Percentiles rank a stretch among this genome's conserved stretches.
Evolutionary conservation across 2,113 vertebrate genomes (phyloP).

Genomic region (Pachypanchax playfairii): DNA sequence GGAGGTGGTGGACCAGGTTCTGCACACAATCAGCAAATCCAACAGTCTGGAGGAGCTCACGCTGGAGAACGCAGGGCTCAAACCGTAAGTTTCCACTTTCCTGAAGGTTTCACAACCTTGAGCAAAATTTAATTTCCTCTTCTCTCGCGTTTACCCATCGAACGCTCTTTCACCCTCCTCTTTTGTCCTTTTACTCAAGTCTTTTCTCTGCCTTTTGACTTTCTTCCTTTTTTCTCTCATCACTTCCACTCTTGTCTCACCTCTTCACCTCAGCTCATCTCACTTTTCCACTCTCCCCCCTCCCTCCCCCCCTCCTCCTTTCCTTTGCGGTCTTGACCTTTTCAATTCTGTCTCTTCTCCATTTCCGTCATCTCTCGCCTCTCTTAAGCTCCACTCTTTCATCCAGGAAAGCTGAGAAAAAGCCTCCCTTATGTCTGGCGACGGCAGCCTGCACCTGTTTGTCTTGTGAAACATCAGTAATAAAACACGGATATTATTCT

Average conservation of each 20-base stretch:
- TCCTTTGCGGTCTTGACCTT: slow-evolving; percentile 47
- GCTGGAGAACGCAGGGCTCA: slow-evolving; percentile 89
- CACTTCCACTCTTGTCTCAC: slow-evolving; percentile 25
- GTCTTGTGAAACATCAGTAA: slow-evolving; percentile 17
- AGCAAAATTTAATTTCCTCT: slow-evolving; percentile 32
- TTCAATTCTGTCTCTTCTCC: slow-evolving; percentile 28
- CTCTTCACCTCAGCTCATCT: slow-evolving; percentile 25
- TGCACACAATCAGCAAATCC: slow-evolving; percentile 90
- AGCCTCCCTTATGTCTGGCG: slow-evolving; percentile 15
- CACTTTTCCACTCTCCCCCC: slow-evolving; percentile 17
- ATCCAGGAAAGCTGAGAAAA: slow-evolving; percentile 25
- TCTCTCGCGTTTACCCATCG: slow-evolving; percentile 11
- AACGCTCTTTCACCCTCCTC: slow-evolving; percentile 8
- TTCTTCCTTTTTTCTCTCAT: slow-evolving; percentile 5
- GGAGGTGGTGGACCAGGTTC: slow-evolving; percentile 90
- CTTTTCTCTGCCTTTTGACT: slow-evolving; percentile 1
- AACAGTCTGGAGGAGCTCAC: slow-evolving; percentile 91
- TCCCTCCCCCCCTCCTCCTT: slow-evolving; percentile 9
- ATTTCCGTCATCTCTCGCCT: slow-evolving; percentile 18
- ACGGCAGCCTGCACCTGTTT: slow-evolving; percentile 10
- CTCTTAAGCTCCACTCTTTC: slow-evolving; percentile 35
- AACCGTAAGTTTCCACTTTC: slow-evolving; percentile 81
- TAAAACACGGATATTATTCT: too few species aligned
- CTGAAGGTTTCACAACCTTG: slow-evolving; percentile 9
- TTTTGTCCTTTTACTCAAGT: slow-evolving; percentile 28